Base-by-base conservation (phyloP, 2,113 vertebrate species). In the Poeciliopsis occidentalis region DNA sequence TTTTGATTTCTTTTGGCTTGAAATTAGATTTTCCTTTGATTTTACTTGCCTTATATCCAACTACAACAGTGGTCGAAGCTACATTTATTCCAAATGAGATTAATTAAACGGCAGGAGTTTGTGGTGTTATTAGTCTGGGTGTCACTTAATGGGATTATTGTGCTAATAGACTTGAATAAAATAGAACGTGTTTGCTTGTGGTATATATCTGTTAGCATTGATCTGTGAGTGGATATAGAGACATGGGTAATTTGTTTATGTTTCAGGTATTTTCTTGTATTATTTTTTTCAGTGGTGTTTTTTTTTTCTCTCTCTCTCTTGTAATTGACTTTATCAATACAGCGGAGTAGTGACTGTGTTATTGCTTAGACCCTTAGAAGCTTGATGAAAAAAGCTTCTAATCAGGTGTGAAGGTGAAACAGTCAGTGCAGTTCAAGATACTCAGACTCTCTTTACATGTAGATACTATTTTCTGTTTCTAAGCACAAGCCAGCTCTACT, bases 331-430 rank as follows among this genome's bases (percentile, higher is more conserved):
- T 77, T 69, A 81, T 78, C 64, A 81, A 72, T 75, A 26, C 37
- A 66, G 39, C 51, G 69, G 8, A 66, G 79, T 64, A 76, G 70
- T 67, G 17, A 78, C 30, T 73, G 5, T 39, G 62, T 75, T 77
- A 22, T 24, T 76, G 37, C 34, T 74, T 44, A 2, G 17, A 51
- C 13, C 69, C 60, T 73, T 26, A 26, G 64, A 72, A 31, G n/a
- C 39, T 41, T 27, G n/a, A 4, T 68, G 26, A 47, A 41, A 66
- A 64, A 75, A 75, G 24, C 74, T 69, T 30, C 31, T 73, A 61
- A 86, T 84, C 77, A 86, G 68, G 54, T 69, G 71, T 84, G 75
- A 85, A 87, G 83, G 75, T 85, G 44, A 85, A 83, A 65, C 63
- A 51, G 61, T 70, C 39, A 61, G 22, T 31, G 24, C 30, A 51